phyloP scores from a whole-genome alignment of 2,797 vertebrate species.

The Scolopax rusticola region DNA sequence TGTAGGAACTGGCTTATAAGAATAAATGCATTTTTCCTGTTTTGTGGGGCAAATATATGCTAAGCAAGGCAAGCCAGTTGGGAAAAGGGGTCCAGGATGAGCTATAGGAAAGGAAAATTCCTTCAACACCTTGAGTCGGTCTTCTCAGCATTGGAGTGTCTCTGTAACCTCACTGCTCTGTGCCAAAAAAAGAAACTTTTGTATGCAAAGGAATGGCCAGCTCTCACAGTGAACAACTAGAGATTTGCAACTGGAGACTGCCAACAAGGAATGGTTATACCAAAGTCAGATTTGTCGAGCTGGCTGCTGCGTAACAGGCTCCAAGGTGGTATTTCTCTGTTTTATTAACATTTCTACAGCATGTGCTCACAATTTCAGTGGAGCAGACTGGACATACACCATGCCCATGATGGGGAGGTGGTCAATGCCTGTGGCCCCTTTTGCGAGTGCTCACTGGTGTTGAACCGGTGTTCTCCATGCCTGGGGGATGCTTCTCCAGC shows the following conservation, averaged over 20 bases:
- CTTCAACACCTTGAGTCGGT: neutral
- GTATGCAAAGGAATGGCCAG: no score
- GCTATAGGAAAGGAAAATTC: neutral
- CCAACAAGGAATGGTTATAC: neutral
- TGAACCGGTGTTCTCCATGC: rapidly evolving
- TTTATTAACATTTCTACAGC: neutral
- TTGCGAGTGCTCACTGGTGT: rapidly evolving
- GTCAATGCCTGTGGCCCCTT: neutral
- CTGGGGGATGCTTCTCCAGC: neutral
- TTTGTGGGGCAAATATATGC: neutral
- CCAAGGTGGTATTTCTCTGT: neutral
- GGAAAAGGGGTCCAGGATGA: neutral
- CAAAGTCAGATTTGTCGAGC: neutral
- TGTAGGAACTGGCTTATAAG: neutral
- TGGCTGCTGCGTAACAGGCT: neutral
- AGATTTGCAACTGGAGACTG: neutral
- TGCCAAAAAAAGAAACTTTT: neutral
- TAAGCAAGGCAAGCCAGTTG: neutral
- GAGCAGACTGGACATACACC: neutral
- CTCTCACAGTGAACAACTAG: neutral
- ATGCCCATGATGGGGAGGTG: rapidly evolving
- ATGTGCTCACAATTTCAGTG: rapidly evolving
- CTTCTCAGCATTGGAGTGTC: no score
- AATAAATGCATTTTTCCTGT: neutral
- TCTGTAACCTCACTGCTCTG: neutral